These are phyloP conservation scores for Pammene aurita DNA, from an alignment of 2,888 invertebrate species.

Conservation along the genomic window DNA sequence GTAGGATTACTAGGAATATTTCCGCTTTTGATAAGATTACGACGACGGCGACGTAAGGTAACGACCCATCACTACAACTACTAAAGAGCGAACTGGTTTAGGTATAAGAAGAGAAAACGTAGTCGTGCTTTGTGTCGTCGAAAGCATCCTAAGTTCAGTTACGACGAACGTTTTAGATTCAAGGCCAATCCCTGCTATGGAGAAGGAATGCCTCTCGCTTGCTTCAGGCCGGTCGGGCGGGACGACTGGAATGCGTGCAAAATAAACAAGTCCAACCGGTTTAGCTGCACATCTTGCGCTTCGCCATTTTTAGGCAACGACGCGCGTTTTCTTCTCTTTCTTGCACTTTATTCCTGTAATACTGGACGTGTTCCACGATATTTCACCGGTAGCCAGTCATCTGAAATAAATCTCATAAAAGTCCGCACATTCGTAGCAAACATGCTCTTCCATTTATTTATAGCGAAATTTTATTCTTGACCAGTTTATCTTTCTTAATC, in stretches of 20 bases:
- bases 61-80: too few relatives aligned
- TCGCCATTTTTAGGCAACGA: slow-evolving; percentile 62
- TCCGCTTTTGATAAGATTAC: too few relatives aligned
- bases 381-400: slow-evolving; percentile 47
- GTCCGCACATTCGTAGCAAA: slow-evolving; percentile 17
- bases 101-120: background rate
- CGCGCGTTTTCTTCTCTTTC: slow-evolving; percentile 63
- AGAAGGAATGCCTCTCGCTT: slow-evolving; percentile 71
- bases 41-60: too few relatives aligned
- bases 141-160: slow-evolving; percentile 56
- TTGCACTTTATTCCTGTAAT: slow-evolving; percentile 45
- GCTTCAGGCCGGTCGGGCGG: slow-evolving; percentile 68
- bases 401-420: slow-evolving; percentile 47
- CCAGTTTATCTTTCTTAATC: slow-evolving; percentile 6
- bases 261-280: slow-evolving; percentile 81
- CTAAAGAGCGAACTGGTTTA: too few relatives aligned
- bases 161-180: slow-evolving; percentile 60
- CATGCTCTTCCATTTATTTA: slow-evolving; percentile 21
- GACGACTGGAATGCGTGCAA: slow-evolving; percentile 80
- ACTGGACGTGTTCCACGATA: slow-evolving; percentile 22
- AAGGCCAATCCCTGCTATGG: slow-evolving; percentile 60
- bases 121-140: slow-evolving; percentile 48
- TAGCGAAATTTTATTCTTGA: slow-evolving; percentile 15
- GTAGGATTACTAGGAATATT: too few relatives aligned
- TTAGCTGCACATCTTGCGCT: slow-evolving; percentile 70